phyloP scores from a whole-genome alignment of 2,797 vertebrate species.

The Sebastes trivittatus region DNA sequence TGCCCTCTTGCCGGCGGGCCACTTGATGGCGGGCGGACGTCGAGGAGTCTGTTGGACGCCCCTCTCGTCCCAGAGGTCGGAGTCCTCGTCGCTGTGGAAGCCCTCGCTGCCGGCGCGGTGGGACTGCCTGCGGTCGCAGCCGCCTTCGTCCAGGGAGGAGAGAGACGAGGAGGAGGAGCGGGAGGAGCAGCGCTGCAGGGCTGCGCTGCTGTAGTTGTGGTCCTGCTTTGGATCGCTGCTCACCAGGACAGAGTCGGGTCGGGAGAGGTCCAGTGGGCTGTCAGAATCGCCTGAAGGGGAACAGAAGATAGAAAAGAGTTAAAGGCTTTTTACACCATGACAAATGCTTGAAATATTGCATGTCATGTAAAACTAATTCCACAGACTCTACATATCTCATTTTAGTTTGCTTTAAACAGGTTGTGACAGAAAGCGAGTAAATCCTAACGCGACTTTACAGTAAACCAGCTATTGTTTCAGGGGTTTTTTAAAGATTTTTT shows the following conservation, averaged over 20 bases:
- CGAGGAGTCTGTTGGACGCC: slow-evolving; percentile 68
- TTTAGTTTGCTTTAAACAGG: not conserved
- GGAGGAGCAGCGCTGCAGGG: slow-evolving; percentile 90
- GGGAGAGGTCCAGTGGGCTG: slow-evolving; percentile 85
- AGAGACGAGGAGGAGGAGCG: slow-evolving; percentile 87
- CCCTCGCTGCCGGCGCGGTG: slow-evolving; percentile 92
- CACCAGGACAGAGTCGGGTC: slow-evolving; percentile 82
- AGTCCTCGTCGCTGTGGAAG: slow-evolving; percentile 95
- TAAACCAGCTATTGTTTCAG: not conserved
- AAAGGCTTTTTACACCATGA: not conserved
- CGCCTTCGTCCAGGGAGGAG: slow-evolving; percentile 92
- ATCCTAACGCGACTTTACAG: not conserved
- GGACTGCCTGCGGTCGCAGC: slow-evolving; percentile 86
- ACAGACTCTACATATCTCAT: not conserved
- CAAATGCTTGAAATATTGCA: not conserved
- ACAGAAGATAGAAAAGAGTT: not conserved
- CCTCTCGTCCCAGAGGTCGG: slow-evolving; percentile 86
- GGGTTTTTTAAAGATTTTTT: not conserved
- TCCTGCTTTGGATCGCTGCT: slow-evolving; percentile 95
- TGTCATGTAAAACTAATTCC: not conserved
- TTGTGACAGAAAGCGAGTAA: not conserved
- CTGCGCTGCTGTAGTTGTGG: slow-evolving; percentile 96
- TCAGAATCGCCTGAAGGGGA: slow-evolving; percentile 80
- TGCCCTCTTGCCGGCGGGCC: slow-evolving; percentile 82
- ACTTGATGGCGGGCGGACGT: slow-evolving; percentile 73